These are phyloP conservation scores for Thalassarche chlororhynchos DNA, from an alignment of 2,113 vertebrate genomes.

Conservation along the genomic window DNA sequence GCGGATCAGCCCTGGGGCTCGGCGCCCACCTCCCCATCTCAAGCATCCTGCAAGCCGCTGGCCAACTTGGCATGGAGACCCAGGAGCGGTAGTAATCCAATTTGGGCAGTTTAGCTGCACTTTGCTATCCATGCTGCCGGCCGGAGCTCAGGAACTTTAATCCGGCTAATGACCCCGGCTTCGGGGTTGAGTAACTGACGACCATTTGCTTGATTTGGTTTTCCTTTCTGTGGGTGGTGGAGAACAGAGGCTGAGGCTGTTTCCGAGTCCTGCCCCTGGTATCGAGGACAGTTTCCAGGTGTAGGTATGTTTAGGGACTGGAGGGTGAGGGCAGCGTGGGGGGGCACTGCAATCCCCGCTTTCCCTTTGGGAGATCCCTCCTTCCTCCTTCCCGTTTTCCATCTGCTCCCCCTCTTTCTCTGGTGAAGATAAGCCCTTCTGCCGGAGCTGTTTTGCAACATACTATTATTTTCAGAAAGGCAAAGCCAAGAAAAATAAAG, in stretches of 20 bases:
- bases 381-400: not conserved
- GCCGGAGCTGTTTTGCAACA: conserved; percentile 2
- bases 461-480: conserved; percentile 56
- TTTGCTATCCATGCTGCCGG: conserved; percentile 52
- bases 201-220: conserved; percentile 41
- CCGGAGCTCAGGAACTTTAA: conserved; percentile 48
- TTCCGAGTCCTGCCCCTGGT: not conserved
- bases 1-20: not conserved
- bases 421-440: conserved; percentile 8
- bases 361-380: not conserved
- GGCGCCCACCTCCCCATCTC: not conserved
- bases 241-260: not conserved
- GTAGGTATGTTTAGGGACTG: not conserved
- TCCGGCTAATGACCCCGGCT: conserved; percentile 61
- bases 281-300: not conserved
- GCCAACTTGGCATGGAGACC: conserved; percentile 39
- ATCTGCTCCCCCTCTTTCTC: not conserved
- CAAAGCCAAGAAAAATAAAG: conserved; percentile 59
- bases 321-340: not conserved
- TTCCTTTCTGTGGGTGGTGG: not conserved
- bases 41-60: not conserved
- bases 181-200: not conserved
- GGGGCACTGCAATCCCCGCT: not conserved
- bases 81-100: conserved; percentile 43
- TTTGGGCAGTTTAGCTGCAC: conserved; percentile 64